Conservation (phyloP, 1,140 invertebrate species). For the Apis mellifera region Amel_HAv3.1 CM009932.2:14949001-14949500, state of each 20-base stretch:
- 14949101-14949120: conserved; percentile 26
- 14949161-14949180: not conserved
- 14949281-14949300: not conserved
- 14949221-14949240: not conserved
- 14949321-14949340: conserved; percentile 3
- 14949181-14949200: not conserved
- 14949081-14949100: not conserved
- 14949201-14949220: not conserved
- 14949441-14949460: not conserved
- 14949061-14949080: too few relatives aligned
- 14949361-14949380: conserved; percentile 24
- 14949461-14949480: not conserved
- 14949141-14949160: not conserved
- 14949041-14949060: too few relatives aligned
- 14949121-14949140: conserved; percentile 33
- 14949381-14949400: not conserved
- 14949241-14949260: too few relatives aligned
- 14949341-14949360: conserved; percentile 12
- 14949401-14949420: not conserved
- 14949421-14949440: not conserved
- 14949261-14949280: not conserved
- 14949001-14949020: not conserved
- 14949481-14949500: not conserved
- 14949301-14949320: conserved; percentile 18
- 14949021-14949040: not conserved